Evolutionary conservation across 2,113 vertebrate species (phyloP), one percentile per base, ranked within the genome.

Genomic region (Microcebus jonahi): DNA sequence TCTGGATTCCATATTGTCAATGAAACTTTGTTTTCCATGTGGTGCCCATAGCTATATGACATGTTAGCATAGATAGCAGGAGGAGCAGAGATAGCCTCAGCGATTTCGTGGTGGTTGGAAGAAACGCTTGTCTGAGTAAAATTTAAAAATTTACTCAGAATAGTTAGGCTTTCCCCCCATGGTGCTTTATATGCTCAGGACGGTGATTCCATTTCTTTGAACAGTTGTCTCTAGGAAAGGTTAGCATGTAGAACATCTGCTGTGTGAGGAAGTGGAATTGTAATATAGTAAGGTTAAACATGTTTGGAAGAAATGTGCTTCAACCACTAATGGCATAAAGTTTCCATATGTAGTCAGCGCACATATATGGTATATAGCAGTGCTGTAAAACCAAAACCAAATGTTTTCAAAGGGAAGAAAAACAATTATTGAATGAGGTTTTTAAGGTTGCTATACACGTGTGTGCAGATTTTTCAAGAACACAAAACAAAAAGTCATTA

Each of bases 371-470:
- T 59, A 2, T 31, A 23, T 20, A 79, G 57, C 95, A 50, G 71
- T 4, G 50, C 89, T 71, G 9, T n/a, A 48, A 80, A 94, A 96
- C 94, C 65, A 92, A 96, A 97, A 77, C 96, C 97, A 96, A 65
- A 59, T 95, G 94, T 94, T 96, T 79, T 75, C 95, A 85, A 91
- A 97, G 90, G 81, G 61, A 85, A 82, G 82, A 87, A 91, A 91
- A 77, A 79, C 93, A 76, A 11, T 87, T 83, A 80, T 10, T 67
- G 88, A 86, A 39, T 5, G 21, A 75, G 36, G 55, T 9, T 86
- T 93, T 65, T 63, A 61, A 83, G 91, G 34, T 67, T 63, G 55
- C 90, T 86, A 3, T 77, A 73, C 55, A 4, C 67, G 27, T 71
- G 57, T 75, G 57, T 88, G 53, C 75, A 53, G 50, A 27, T 57